A percentile compares a stretch with the other conserved stretches of the same genome.
phyloP scores from a whole-genome alignment of 2,113 vertebrate genomes.

The Holacanthus passer region DNA sequence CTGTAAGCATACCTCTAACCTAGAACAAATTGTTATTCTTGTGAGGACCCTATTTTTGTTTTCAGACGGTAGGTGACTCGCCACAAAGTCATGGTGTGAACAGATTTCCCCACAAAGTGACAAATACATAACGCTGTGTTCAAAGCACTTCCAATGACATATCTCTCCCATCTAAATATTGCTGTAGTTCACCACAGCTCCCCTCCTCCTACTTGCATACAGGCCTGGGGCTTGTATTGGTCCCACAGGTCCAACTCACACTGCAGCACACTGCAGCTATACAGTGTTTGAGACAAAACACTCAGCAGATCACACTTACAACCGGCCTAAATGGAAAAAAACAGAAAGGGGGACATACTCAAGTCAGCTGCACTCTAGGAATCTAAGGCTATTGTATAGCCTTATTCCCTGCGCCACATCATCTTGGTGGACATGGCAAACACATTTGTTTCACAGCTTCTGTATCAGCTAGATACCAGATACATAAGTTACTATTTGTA shows the following conservation, averaged over 20 bases:
- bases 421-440: neutral
- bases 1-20: too few relatives aligned
- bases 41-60: neutral
- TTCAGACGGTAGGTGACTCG: neutral
- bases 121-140: conserved; percentile 8
- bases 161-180: conserved; percentile 30
- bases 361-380: conserved; percentile 25
- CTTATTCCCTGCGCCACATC: neutral
- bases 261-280: conserved; percentile 74
- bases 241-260: conserved; percentile 69
- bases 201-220: conserved; percentile 43
- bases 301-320: conserved; percentile 57
- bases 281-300: conserved; percentile 58
- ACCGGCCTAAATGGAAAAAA: neutral
- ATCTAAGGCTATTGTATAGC: conserved; percentile 2
- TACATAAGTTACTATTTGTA: neutral
- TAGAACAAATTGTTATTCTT: neutral
- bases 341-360: conserved; percentile 8
- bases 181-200: conserved; percentile 32
- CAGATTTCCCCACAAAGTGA: neutral
- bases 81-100: neutral
- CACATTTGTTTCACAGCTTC: neutral
- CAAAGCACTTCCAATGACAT: conserved; percentile 11
- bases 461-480: neutral
- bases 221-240: conserved; percentile 55